These are phyloP conservation scores for Phymastichus coffea DNA, from an alignment of 1,140 invertebrate species.

Conservation along the genomic window DNA sequence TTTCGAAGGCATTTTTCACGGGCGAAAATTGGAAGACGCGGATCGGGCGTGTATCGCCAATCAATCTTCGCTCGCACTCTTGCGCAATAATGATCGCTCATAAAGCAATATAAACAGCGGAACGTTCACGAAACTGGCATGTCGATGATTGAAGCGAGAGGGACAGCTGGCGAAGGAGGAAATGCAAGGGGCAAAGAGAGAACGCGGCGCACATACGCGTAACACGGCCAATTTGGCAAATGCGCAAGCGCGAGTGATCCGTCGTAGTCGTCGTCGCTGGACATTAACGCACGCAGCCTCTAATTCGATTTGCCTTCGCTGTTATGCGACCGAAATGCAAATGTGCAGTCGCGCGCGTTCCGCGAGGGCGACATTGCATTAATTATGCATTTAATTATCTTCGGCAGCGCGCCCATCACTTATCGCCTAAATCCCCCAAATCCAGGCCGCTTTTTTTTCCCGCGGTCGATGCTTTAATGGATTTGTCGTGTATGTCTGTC, in stretches of 20 bases:
- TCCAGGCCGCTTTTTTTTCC: background rate
- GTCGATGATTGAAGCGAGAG: no score
- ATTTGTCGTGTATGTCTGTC: background rate
- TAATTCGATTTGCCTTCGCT: conserved; percentile 26
- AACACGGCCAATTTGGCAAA: conserved; percentile 17
- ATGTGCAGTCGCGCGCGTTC: background rate
- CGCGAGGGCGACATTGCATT: conserved; percentile 13
- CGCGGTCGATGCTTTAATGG: background rate
- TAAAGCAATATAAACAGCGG: no score
- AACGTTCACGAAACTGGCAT: no score
- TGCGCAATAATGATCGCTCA: no score
- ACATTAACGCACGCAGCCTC: conserved; percentile 25
- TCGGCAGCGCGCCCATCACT: background rate
- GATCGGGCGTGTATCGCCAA: no score
- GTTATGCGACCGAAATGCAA: conserved; percentile 25
- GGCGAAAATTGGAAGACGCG: no score
- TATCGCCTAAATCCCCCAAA: no score
- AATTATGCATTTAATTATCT: conserved; percentile 29
- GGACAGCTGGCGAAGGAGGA: background rate
- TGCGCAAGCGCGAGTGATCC: background rate
- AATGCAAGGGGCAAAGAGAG: background rate
- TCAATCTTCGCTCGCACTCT: no score
- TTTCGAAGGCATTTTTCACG: no score
- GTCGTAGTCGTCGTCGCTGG: conserved; percentile 15
- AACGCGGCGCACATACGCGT: background rate